Evolutionary conservation across 2,888 invertebrate species (phyloP), one percentile per base, ranked within the genome.

Genomic region (Xestia xanthographa): DNA sequence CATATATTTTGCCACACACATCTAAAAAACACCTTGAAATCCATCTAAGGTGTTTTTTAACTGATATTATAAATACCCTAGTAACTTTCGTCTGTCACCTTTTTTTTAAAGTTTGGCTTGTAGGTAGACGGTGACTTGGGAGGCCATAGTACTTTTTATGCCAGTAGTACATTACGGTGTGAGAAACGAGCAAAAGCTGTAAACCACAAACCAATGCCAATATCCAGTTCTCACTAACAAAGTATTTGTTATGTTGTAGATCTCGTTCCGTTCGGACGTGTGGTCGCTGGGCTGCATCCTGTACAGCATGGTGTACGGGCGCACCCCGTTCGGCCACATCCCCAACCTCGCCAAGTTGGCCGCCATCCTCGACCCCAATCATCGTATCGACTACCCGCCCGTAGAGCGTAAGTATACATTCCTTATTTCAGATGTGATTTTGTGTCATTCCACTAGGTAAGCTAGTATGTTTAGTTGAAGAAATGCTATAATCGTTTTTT

Each of bases 281-380:
- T 99, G 99, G 99, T 99, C 99, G 0, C 96, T 99, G 86, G 99
- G 99, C 38, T 99, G 99, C 93, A 99, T 99, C 91, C 97, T 99
- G 81, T 99, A 99, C 96, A 98, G 98, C 93, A 97, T 99, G 94
- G 97, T 99, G 60, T 99, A 99, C 93, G 98, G 98, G 0, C 97
- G 97, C 88, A 99, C 99, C 2, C 99, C 99, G 0, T 99, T 99
- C 95, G 98, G 98, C 60, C 98, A 99, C 93, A 97, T 99, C 84
- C 97, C 98, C 86, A 97, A 97, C 81, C 97, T 97, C 92, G 97
- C 97, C 58, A 99, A 99, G 95, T 96, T 98, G 72, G 97, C 97
- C 86, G 98, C 98, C 78, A 99, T 99, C 86, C 97, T 97, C 66
- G 98, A 98, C 94, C 98, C 98, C 17, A 97, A 97, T 75, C 97